Evolutionary conservation across 1,140 invertebrate species (phyloP), one percentile per base, ranked within the genome.

Genomic region (Drosophila santomea): DNA sequence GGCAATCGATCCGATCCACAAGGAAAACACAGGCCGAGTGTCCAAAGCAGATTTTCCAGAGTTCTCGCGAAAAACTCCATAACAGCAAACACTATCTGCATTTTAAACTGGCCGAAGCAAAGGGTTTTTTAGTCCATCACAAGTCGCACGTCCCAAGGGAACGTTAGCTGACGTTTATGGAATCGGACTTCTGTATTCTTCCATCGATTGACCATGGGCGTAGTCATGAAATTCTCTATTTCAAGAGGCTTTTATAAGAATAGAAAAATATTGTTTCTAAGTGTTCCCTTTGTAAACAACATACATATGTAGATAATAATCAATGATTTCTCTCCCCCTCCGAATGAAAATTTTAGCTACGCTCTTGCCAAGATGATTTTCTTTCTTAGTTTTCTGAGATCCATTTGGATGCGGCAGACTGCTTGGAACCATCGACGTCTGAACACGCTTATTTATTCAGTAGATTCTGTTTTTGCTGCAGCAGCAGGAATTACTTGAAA

Each of bases 91-190:
- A 38, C 54, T 54, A 75, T 76, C 61, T 76, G 73, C 73, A 76
- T 76, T 76, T 76, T 76, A 76, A 75, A 74, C 41, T 67, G 28
- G 17, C n/a, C 52, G 58, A 76, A 76, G 74, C 52, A 66, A 76
- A 76, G 74, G 73, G 73, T 71, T 45, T 45, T 38, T 56, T 36
- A 25, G 48, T 38, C 44, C 58, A 17, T 23, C 15, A 20, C 32
- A 35, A 51, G 36, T 73, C 28, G 60, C 73, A 54, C 61, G 35
- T 58, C 54, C 54, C 73, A 66, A 76, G 61, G 73, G 73, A 76
- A 76, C 73, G 73, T 76, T 75, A 76, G 61, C 47, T 23, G 54
- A 55, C 73, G 59, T 76, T 67, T 76, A 76, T 67, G 73, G 73
- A 51, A 48, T 52, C 39, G 28, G 17, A 54, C 61, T 75, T 32